Conservation (phyloP, 2,113 vertebrate genomes). For the Sinocyclocheilus anshuiensis region DNA sequence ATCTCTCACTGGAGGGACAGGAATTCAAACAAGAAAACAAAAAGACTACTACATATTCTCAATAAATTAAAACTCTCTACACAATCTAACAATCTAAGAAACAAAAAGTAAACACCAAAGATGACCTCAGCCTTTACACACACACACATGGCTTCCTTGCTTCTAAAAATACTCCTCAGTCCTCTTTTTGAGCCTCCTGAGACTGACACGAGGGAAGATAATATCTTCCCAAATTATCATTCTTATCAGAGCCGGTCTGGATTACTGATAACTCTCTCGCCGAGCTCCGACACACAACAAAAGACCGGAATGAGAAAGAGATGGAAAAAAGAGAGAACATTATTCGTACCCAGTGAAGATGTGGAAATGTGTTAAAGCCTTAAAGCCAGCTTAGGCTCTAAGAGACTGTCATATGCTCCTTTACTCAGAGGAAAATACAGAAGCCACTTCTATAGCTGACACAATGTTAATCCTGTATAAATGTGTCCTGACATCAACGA, state of each 20-base stretch:
- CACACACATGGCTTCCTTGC: not conserved
- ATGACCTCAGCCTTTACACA: not conserved
- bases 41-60: not conserved
- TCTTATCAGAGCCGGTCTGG: constrained; percentile 36
- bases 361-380: constrained; percentile 41
- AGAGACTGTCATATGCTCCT: constrained; percentile 14
- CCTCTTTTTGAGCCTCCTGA: not conserved
- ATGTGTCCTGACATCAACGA: not conserved
- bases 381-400: constrained; percentile 15
- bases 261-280: constrained; percentile 31
- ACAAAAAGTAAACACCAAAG: not conserved
- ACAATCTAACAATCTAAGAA: not conserved
- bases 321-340: constrained; percentile 15
- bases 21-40: not conserved
- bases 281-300: constrained; percentile 31
- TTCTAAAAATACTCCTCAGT: constrained; percentile 4
- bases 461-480: constrained; percentile 31
- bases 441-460: constrained; percentile 25
- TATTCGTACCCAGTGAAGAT: constrained; percentile 16
- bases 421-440: constrained; percentile 7
- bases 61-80: not conserved
- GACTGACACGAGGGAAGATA: not conserved
- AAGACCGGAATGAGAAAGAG: constrained; percentile 40
- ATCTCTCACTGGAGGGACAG: not conserved
- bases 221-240: constrained; percentile 39